phyloP scores from a whole-genome alignment of 2,888 invertebrate genomes.

The Cheilosia urbana region DNA sequence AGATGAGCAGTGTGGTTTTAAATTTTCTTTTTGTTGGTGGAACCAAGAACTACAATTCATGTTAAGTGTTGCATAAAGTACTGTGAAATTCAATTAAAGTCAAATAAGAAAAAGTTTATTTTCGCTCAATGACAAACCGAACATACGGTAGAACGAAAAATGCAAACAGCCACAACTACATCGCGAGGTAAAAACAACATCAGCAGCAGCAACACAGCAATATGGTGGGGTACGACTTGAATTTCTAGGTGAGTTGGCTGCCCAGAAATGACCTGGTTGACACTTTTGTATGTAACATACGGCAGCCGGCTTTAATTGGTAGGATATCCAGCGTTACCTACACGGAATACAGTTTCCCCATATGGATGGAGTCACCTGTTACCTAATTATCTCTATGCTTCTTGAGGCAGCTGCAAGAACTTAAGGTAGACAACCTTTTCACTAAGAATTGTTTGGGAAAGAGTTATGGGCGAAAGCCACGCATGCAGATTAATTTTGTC shows the following conservation, averaged over 20 bases:
- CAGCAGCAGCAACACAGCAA: slow-evolving; percentile 19
- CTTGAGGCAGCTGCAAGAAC: not conserved
- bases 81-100: slow-evolving; percentile 58
- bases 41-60: slow-evolving; percentile 38
- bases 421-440: slow-evolving; percentile 14
- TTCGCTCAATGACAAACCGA: slow-evolving; percentile 70
- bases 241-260: slow-evolving; percentile 60
- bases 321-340: slow-evolving; percentile 15
- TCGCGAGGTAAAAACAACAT: slow-evolving; percentile 17
- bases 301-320: slow-evolving; percentile 53
- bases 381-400: slow-evolving; percentile 37
- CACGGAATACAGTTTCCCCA: slow-evolving; percentile 45
- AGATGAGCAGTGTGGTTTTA: slow-evolving; percentile 16
- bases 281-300: slow-evolving; percentile 20
- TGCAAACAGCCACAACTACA: slow-evolving; percentile 3
- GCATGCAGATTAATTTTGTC: not conserved
- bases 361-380: slow-evolving; percentile 67
- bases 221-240: slow-evolving; percentile 29
- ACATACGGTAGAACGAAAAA: slow-evolving; percentile 59
- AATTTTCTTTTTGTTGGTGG: not conserved
- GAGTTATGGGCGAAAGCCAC: slow-evolving; percentile 15
- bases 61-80: slow-evolving; percentile 62
- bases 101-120: slow-evolving; percentile 39
- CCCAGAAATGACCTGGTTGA: slow-evolving; percentile 65
- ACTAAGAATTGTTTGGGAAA: slow-evolving; percentile 49